Percentiles rank a stretch among this genome's conserved stretches.
Conservation (phyloP, 2,888 invertebrate genomes). For the Tipula vernalis region DNA sequence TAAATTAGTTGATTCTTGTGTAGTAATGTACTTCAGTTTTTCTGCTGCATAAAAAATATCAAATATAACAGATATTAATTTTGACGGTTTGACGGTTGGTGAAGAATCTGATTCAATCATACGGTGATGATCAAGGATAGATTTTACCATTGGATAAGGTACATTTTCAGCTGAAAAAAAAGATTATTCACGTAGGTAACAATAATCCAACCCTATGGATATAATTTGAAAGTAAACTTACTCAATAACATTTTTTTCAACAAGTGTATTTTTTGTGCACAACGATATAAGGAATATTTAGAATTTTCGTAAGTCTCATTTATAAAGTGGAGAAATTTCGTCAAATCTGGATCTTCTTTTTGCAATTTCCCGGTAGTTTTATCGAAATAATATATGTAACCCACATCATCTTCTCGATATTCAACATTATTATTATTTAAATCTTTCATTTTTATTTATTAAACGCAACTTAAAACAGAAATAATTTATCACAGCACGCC, state of each 20-base stretch:
- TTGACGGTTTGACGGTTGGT: conserved; percentile 29
- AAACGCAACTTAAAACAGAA: neutral
- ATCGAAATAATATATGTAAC: neutral
- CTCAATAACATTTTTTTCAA: conserved; percentile 30
- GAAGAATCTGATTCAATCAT: conserved; percentile 23
- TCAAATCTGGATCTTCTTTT: conserved; percentile 4
- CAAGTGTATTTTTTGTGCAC: conserved; percentile 29
- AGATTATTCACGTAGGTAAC: neutral
- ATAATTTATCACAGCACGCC: neutral
- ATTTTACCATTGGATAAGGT: conserved; percentile 30
- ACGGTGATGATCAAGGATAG: conserved; percentile 30
- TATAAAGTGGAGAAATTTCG: neutral
- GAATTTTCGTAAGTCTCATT: neutral
- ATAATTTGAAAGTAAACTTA: conserved; percentile 18
- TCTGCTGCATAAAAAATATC: conserved; percentile 33
- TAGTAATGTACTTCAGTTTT: conserved; percentile 28
- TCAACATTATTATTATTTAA: neutral
- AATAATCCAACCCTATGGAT: neutral
- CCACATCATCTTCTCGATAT: neutral
- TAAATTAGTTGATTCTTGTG: conserved; percentile 21
- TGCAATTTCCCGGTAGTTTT: neutral
- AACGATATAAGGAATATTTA: conserved; percentile 33
- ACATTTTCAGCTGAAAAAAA: conserved; percentile 26
- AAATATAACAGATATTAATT: conserved; percentile 30
- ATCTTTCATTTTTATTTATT: neutral